Base-by-base conservation (phyloP, 1,140 invertebrate species). In the Amyelois transitella region DNA sequence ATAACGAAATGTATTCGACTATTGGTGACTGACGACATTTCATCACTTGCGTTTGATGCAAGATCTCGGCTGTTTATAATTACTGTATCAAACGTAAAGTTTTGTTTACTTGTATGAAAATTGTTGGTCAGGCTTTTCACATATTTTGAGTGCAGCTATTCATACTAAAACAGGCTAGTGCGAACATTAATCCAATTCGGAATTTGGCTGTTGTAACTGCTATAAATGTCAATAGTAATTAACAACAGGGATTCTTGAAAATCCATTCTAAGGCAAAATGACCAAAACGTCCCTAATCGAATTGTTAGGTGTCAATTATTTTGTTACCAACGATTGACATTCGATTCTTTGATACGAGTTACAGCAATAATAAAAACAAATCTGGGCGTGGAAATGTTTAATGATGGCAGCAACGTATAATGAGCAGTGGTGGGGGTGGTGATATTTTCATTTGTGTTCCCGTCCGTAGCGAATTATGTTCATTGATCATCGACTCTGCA, bases 401-500 rank as follows among this genome's bases (percentile, higher is more conserved):
- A 14, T 14, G 10, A 38, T 12, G 17, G n/a, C n/a, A n/a, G 17
- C 1, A 14, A 38, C 17, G 32, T 38, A n/a, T n/a, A n/a, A n/a
- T 38, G 2, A 14, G 2, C 12, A 38, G n/a, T 38, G 66, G 71
- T 69, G 80, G 69, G 78, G 77, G 74, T 57, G 76, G 72, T 64
- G 51, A 58, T 69, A 20, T 56, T 75, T 69, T 50, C 62, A 59
- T 71, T 85, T 85, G 72, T 83, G 80, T 86, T 86, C 81, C 83
- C 83, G 83, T 86, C 81, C 83, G 69, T 86, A 84, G 81, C 48
- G 64, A 72, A 69, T 79, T 84, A 82, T 69, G 58, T 79, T 76
- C 61, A 72, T 77, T 55, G 71, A 69, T 64, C 51, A 69, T 14
- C 32, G 51, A 60, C 54, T 64, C 48, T 57, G 28, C 55, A 60